Evolutionary conservation across 53 echinoderm and acorn worm species (phyloP).

Genomic region (Stichopus horrens): DNA sequence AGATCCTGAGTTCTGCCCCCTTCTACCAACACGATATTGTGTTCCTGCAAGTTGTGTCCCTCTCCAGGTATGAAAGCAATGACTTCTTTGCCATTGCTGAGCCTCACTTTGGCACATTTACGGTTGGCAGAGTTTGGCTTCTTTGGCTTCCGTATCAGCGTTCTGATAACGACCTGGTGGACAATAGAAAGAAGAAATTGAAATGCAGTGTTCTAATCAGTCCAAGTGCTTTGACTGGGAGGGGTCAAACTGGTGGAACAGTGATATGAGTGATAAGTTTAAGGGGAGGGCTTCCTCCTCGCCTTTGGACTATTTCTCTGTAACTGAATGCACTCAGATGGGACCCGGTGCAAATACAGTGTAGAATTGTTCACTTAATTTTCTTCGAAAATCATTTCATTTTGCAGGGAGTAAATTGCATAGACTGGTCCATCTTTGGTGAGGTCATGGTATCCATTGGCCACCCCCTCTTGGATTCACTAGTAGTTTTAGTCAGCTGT

Average conservation of each 20-base stretch:
- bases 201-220: neutral
- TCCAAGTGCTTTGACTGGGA: neutral
- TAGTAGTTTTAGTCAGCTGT: too few relatives aligned
- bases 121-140: conserved; percentile 95
- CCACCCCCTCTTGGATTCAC: too few relatives aligned
- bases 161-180: conserved; percentile 67
- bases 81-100: conserved; percentile 88
- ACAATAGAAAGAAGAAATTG: neutral
- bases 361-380: too few relatives aligned
- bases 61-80: conserved; percentile 88
- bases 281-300: neutral
- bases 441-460: too few relatives aligned
- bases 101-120: conserved; percentile 83
- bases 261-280: neutral
- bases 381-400: too few relatives aligned
- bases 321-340: too few relatives aligned
- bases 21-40: conserved; percentile 94
- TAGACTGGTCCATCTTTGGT: too few relatives aligned
- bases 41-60: conserved; percentile 91
- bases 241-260: neutral
- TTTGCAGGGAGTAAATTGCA: too few relatives aligned
- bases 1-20: conserved; percentile 91
- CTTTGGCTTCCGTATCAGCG: conserved; percentile 91
- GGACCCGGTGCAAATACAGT: too few relatives aligned
- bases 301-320: too few relatives aligned